These are phyloP conservation scores for Epistrophella euchroma DNA, from an alignment of 2,888 invertebrate species.

Conservation along the genomic window DNA sequence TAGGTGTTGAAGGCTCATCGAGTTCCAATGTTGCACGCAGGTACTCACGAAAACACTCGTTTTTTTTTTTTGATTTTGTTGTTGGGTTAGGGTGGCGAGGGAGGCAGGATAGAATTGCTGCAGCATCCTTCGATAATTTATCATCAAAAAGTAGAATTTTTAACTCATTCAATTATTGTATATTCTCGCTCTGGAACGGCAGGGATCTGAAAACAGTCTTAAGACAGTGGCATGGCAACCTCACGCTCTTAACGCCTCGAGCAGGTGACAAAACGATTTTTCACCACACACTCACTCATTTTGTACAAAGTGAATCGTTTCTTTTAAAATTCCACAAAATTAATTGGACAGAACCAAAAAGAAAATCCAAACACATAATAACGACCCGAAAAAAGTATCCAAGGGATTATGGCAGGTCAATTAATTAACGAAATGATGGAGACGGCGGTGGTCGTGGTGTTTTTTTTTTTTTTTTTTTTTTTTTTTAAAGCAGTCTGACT, in stretches of 20 bases:
- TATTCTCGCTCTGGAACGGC: background rate
- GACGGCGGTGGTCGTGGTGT: slow-evolving; percentile 4
- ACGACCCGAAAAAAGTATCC: slow-evolving; percentile 45
- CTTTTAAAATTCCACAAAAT: slow-evolving; percentile 72
- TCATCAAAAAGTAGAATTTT: slow-evolving; percentile 65
- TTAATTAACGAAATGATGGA: slow-evolving; percentile 59
- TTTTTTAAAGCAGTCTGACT: background rate
- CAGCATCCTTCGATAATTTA: slow-evolving; percentile 67
- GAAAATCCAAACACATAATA: slow-evolving; percentile 23
- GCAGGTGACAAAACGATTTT: slow-evolving; percentile 70
- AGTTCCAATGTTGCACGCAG: slow-evolving; percentile 30
- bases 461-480: background rate
- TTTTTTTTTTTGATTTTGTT: background rate
- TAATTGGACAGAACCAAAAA: slow-evolving; percentile 61
- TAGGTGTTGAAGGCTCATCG: slow-evolving; percentile 43
- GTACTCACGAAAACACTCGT: slow-evolving; percentile 38
- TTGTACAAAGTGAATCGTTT: slow-evolving; percentile 52
- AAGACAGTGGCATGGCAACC: background rate
- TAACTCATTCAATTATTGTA: slow-evolving; percentile 27
- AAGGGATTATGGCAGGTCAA: slow-evolving; percentile 72
- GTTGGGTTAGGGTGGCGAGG: background rate
- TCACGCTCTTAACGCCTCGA: slow-evolving; percentile 42
- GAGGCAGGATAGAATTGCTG: background rate
- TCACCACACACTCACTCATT: slow-evolving; percentile 41
- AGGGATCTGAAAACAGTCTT: background rate